Evolutionary conservation across 1,140 invertebrate species (phyloP).

Genomic region (Camponotus floridanus): DNA sequence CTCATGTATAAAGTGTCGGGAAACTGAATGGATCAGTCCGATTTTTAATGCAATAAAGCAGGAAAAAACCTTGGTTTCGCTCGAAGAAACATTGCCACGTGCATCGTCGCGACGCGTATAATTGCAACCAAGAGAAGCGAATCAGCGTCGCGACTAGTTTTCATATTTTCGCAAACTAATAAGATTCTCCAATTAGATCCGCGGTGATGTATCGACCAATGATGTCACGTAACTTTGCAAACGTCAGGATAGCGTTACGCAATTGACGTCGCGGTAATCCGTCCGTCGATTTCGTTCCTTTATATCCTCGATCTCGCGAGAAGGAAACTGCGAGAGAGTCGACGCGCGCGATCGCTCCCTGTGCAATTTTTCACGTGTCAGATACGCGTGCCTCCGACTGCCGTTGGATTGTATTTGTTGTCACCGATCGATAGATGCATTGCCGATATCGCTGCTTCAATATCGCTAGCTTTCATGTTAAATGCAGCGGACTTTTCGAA

Average conservation of each 20-base stretch:
- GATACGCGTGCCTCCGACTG: conserved; percentile 27
- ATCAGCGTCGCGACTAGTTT: neutral
- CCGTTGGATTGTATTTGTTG: neutral
- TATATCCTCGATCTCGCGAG: neutral
- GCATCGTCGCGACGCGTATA: neutral
- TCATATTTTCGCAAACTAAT: conserved; percentile 23
- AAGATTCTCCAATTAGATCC: conserved; percentile 42
- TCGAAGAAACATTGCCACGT: conserved; percentile 19
- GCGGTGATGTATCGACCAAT: conserved; percentile 20
- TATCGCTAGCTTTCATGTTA: conserved; percentile 60
- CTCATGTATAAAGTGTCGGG: too few species aligned
- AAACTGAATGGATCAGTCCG: neutral
- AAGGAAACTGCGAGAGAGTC: neutral
- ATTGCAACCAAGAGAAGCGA: conserved; percentile 33
- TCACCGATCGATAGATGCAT: conserved; percentile 51
- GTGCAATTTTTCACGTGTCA: conserved; percentile 54
- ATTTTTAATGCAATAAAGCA: neutral
- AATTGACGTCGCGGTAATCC: conserved; percentile 22
- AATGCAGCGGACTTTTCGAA: conserved; percentile 31
- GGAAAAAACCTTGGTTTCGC: conserved; percentile 35
- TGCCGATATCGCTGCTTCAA: conserved; percentile 29
- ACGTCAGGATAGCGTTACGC: conserved; percentile 24
- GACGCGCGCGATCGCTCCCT: conserved; percentile 4
- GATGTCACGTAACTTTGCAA: neutral
- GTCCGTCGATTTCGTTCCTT: conserved; percentile 6